Percentiles rank a stretch among this genome's conserved stretches.
phyloP scores from a whole-genome alignment of 2,888 invertebrate genomes.

The Zootermopsis nevadensis region DNA sequence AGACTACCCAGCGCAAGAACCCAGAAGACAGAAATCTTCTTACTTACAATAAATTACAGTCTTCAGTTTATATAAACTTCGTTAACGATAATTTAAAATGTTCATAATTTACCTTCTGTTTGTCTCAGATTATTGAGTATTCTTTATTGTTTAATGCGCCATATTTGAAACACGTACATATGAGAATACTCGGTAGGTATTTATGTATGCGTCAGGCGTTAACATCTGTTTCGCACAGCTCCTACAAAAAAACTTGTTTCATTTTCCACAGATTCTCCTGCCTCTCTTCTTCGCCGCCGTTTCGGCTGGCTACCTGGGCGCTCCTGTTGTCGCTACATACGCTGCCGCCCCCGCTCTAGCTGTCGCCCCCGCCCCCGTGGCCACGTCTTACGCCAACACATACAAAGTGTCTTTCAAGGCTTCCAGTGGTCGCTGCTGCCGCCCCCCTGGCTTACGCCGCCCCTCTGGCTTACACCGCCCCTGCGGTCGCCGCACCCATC shows the following conservation, averaged over 20 bases:
- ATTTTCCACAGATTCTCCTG: conserved; percentile 37
- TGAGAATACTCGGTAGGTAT: too few relatives aligned
- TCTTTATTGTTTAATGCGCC: too few relatives aligned
- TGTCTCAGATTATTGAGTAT: too few relatives aligned
- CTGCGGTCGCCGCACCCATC: conserved; percentile 37
- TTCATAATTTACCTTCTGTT: too few relatives aligned
- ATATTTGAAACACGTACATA: too few relatives aligned
- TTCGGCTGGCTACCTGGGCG: conserved; percentile 44
- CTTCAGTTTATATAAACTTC: too few relatives aligned
- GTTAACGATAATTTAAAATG: too few relatives aligned
- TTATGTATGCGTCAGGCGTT: too few relatives aligned
- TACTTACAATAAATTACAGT: too few relatives aligned
- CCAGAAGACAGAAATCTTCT: too few relatives aligned
- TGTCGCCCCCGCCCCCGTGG: conserved; percentile 59
- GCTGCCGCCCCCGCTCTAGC: conserved; percentile 49
- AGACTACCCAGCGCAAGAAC: too few relatives aligned
- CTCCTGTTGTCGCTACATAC: conserved; percentile 57
- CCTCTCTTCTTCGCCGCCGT: conserved; percentile 51
- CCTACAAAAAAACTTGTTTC: not conserved
- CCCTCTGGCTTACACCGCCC: conserved; percentile 31
- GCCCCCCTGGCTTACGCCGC: conserved; percentile 22
- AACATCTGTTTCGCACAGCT: too few relatives aligned
- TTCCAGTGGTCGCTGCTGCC: conserved; percentile 53
- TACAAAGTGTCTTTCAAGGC: conserved; percentile 42
- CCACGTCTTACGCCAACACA: conserved; percentile 64